phyloP scores from a whole-genome alignment of 2,888 invertebrate species.

The Tachina fera region DNA sequence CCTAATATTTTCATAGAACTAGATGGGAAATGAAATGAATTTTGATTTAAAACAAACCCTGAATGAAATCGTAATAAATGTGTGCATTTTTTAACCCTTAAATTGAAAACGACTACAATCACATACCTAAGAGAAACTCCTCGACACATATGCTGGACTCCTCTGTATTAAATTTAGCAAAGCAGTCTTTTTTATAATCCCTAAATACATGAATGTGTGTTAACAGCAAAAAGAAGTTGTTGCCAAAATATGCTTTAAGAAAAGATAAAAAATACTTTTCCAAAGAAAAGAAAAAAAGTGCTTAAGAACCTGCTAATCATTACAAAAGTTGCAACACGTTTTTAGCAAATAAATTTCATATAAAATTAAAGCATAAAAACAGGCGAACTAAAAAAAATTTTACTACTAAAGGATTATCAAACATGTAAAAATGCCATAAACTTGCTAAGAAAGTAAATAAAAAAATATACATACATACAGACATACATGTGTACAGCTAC shows the following conservation, averaged over 20 bases:
- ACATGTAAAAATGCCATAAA: not conserved
- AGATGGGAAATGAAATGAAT: no score
- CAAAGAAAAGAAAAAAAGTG: not conserved
- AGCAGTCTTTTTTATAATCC: not conserved
- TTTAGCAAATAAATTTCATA: constrained; percentile 34
- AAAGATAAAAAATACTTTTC: not conserved
- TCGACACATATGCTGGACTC: not conserved
- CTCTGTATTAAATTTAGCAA: not conserved
- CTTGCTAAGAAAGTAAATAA: no score
- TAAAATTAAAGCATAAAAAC: not conserved
- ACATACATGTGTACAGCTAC: no score
- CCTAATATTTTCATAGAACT: no score
- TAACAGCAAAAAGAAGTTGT: constrained; percentile 40
- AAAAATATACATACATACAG: no score
- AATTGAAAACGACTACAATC: no score
- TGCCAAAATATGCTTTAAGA: constrained; percentile 29
- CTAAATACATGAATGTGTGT: constrained; percentile 36
- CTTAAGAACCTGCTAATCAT: constrained; percentile 53
- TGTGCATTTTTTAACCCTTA: no score
- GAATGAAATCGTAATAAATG: no score
- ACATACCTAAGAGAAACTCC: no score
- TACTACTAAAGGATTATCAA: not conserved
- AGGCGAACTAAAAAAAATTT: constrained; percentile 1
- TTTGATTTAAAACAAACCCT: no score
- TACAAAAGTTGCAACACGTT: constrained; percentile 44